Evolutionary conservation across 2,113 vertebrate species (phyloP), one percentile per base, ranked within the genome.

Genomic region (Phyllostomus hastatus): DNA sequence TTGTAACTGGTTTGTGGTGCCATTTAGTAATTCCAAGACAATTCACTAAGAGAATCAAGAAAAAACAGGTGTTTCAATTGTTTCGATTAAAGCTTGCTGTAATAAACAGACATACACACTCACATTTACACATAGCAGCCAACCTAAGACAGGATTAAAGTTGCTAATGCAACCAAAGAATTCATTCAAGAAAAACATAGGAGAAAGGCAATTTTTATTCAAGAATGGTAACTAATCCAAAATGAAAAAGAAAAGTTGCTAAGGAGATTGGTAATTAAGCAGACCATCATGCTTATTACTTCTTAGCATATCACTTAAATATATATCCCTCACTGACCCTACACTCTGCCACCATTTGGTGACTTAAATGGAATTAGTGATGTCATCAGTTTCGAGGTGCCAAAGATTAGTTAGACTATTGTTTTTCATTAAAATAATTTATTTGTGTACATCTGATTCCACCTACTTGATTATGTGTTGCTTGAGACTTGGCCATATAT

Each of bases 21-120:
- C 86, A 97, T 96, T 98, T 98, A 98, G 97, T 97, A 97, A 97
- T 94, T 90, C 78, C 98, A 97, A 97, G 94, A 97, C 97, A 98
- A 98, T 97, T 98, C 97, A 98, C 98, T 98, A 98, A 97, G 96
- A 95, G 92, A 97, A 96, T 89, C 97, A 98, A 97, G 97, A 97
- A 75, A 57, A 98, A 98, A 94, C 98, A 98, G 98, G 97, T 98
- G 97, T 98, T 98, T 98, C 96, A 95, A 98, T 98, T 98, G 97
- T 98, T 98, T 98, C 96, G 95, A 98, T 98, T 97, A 98, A 85
- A 97, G 87, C 93, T 95, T 97, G 94, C 88, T 95, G 72, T 93
- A 12, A 69, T 88, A 95, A 88, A 91, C 12, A 70, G 15, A 64
- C 35, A 88, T 24, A 41, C 33, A 89, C 35, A 66, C 26, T 52